Percentiles rank a stretch among this genome's conserved stretches.
These are phyloP conservation scores for Micropoecilia bifurca DNA, from an alignment of 2,797 vertebrate genomes.

Conservation along the genomic window DNA sequence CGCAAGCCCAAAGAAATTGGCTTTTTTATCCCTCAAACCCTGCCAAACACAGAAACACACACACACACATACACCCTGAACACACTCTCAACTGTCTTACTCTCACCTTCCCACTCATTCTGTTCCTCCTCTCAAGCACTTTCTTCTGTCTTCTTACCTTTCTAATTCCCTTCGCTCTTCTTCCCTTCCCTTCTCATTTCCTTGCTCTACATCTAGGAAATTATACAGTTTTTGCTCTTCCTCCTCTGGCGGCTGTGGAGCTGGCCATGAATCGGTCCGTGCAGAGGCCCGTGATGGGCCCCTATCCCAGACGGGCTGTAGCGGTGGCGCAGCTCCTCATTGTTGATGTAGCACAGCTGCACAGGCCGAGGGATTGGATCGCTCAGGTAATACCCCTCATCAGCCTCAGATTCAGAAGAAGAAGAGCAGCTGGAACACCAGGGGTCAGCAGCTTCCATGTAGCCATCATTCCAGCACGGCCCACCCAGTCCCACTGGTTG, in stretches of 20 bases:
- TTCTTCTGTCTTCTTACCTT: conserved; percentile 54
- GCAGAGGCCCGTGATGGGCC: conserved; percentile 79
- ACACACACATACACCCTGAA: conserved; percentile 29
- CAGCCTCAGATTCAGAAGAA: conserved; percentile 93
- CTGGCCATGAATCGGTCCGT: conserved; percentile 84
- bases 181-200: conserved; percentile 47
- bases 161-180: conserved; percentile 54
- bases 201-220: conserved; percentile 86
- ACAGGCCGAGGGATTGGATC: conserved; percentile 94
- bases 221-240: conserved; percentile 99
- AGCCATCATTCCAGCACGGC: conserved; percentile 67
- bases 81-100: conserved; percentile 65
- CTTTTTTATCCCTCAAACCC: conserved; percentile 59
- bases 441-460: conserved; percentile 75
- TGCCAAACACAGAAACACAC: conserved; percentile 27
- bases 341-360: conserved; percentile 93
- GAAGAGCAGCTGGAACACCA: conserved; percentile 97
- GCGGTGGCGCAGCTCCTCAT: conserved; percentile 93
- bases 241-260: conserved; percentile 93
- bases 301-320: conserved; percentile 85
- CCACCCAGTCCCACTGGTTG: conserved; percentile 67
- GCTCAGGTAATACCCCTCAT: conserved; percentile 94
- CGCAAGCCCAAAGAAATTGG: conserved; percentile 82
- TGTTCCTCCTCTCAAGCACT: conserved; percentile 56
- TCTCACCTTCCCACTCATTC: conserved; percentile 71